Evolutionary conservation across 2,888 invertebrate genomes (phyloP).

Genomic region (Tortricodes alternella): DNA sequence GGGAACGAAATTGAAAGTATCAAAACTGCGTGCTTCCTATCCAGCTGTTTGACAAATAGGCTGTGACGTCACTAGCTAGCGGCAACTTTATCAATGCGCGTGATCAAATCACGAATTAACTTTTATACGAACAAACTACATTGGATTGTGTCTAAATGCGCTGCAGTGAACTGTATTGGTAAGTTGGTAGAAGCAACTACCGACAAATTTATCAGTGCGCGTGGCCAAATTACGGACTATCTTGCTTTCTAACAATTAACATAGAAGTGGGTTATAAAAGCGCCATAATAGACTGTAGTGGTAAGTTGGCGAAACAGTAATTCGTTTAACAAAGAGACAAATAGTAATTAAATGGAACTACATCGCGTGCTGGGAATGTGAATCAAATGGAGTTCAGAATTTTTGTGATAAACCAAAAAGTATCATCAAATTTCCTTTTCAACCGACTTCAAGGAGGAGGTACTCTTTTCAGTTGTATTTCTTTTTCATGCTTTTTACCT

Average conservation of each 20-base stretch:
- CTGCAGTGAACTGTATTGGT: neutral
- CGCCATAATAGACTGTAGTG: neutral
- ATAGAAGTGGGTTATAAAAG: neutral
- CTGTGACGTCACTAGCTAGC: conserved; percentile 14
- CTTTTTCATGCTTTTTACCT: too few species aligned
- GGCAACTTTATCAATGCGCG: neutral
- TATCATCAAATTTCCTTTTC: neutral
- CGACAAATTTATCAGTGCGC: conserved; percentile 1
- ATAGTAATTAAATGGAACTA: conserved; percentile 22
- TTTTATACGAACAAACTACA: neutral
- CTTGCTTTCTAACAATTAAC: neutral
- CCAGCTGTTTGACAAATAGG: conserved; percentile 30
- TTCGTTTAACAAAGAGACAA: conserved; percentile 27
- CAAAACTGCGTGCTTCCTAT: conserved; percentile 15
- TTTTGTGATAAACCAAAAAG: neutral
- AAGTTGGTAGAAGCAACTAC: conserved; percentile 1
- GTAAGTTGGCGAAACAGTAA: conserved; percentile 16
- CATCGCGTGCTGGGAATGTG: conserved; percentile 13
- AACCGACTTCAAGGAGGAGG: too few species aligned
- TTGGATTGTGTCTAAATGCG: neutral
- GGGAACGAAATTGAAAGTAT: conserved; percentile 24
- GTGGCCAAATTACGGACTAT: neutral
- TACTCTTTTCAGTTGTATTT: too few species aligned
- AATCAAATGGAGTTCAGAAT: neutral
- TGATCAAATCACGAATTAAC: neutral